Conservation (phyloP, 1,140 invertebrate genomes). For the Lordiphosa mommai region DNA sequence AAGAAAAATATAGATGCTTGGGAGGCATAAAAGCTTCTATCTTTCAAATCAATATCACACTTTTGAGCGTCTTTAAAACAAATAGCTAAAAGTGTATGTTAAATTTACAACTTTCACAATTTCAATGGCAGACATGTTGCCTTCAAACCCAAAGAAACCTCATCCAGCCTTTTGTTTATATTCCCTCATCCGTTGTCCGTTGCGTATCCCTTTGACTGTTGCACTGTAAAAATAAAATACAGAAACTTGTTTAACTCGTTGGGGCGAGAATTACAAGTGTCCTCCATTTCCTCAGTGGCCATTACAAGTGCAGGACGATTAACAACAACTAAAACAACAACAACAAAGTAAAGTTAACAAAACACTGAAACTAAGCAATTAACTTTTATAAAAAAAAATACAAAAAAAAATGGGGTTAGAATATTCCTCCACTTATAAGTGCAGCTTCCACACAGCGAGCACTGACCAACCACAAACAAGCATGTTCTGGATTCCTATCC, state of each 20-base stretch:
- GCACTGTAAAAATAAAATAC: conserved; percentile 10
- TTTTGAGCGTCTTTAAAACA: too few relatives aligned
- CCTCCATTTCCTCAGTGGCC: conserved; percentile 5
- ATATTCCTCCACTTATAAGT: not conserved
- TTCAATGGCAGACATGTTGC: too few relatives aligned
- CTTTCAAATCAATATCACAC: too few relatives aligned
- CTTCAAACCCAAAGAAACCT: too few relatives aligned
- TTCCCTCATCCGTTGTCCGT: too few relatives aligned
- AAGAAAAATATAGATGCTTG: too few relatives aligned
- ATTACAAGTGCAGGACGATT: conserved; percentile 7
- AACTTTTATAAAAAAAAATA: conserved; percentile 25
- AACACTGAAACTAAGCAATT: conserved; percentile 40
- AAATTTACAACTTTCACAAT: too few relatives aligned
- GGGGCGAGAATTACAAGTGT: conserved; percentile 2
- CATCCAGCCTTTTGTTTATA: too few relatives aligned
- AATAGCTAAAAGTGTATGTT: too few relatives aligned
- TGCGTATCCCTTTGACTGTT: conserved; percentile 7
- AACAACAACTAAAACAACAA: conserved; percentile 1
- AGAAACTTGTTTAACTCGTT: conserved; percentile 1
- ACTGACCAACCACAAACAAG: not conserved
- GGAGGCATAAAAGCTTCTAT: too few relatives aligned
- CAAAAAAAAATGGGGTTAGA: not conserved
- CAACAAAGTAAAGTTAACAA: conserved; percentile 14
- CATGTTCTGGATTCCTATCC: conserved; percentile 1
- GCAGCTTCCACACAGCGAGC: not conserved